These are phyloP conservation scores for Drosophila nigricruria DNA, from an alignment of 2,888 invertebrate species.

Conservation along the genomic window DNA sequence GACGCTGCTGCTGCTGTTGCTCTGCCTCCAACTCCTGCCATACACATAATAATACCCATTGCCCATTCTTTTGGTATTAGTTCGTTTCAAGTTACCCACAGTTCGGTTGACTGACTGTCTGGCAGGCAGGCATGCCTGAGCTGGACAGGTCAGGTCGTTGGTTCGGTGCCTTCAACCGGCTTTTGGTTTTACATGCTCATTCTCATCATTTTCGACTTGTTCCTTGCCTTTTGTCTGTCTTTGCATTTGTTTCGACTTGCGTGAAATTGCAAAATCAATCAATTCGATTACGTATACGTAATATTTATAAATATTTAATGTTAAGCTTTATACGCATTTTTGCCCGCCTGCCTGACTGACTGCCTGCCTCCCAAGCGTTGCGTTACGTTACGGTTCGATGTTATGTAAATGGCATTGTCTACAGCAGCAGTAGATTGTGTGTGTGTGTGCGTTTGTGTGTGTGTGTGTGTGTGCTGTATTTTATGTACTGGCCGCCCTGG, in stretches of 20 bases:
- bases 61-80: slow-evolving; percentile 1
- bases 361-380: slow-evolving; percentile 10
- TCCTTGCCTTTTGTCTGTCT: slow-evolving; percentile 13
- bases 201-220: slow-evolving; percentile 11
- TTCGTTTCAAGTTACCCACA: slow-evolving; percentile 36
- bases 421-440: slow-evolving; percentile 2
- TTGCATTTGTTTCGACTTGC: slow-evolving; percentile 67
- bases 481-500: slow-evolving; percentile 31
- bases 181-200: slow-evolving; percentile 19
- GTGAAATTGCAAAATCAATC: slow-evolving; percentile 82
- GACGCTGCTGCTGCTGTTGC: slow-evolving; percentile 21
- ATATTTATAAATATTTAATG: slow-evolving; percentile 82
- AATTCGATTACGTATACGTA: slow-evolving; percentile 81
- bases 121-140: slow-evolving; percentile 9
- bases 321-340: slow-evolving; percentile 64
- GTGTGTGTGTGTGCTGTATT: slow-evolving; percentile 36
- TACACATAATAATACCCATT: slow-evolving; percentile 10
- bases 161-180: slow-evolving; percentile 5
- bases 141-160: slow-evolving; percentile 17
- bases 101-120: slow-evolving; percentile 36
- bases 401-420: slow-evolving; percentile 68
- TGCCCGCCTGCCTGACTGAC: slow-evolving; percentile 9
- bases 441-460: not conserved
- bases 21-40: not conserved
- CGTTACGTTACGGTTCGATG: slow-evolving; percentile 27